Percentiles rank a stretch among this genome's conserved stretches.
phyloP scores from a whole-genome alignment of 92 coral and sea anemone genomes.

The Parazoanthus darwini region DNA sequence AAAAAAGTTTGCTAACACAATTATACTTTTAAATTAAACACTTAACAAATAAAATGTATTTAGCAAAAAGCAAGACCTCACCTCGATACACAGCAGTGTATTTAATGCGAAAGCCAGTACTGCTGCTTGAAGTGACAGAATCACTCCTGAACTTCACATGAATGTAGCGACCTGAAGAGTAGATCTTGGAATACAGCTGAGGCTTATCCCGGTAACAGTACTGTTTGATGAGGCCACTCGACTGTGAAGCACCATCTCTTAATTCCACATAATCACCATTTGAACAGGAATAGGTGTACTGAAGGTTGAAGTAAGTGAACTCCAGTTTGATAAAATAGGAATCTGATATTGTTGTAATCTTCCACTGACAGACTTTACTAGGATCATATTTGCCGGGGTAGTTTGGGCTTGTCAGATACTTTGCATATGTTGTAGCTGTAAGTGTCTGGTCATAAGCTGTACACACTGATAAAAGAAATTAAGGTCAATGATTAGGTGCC shows the following conservation, averaged over 20 bases:
- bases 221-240: slow-evolving; percentile 2
- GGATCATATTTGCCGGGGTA: neutral
- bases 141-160: neutral
- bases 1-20: no score
- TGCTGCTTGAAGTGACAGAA: neutral
- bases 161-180: neutral
- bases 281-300: neutral
- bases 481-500: no score
- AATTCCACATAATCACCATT: neutral
- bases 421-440: neutral
- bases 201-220: neutral
- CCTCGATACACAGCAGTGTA: neutral
- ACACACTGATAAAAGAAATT: neutral
- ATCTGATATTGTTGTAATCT: neutral
- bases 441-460: neutral
- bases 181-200: neutral
- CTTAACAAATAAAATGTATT: no score
- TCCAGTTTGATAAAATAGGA: neutral
- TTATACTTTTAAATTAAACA: no score
- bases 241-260: neutral
- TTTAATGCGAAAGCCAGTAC: neutral
- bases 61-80: neutral
- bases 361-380: neutral
- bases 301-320: neutral
- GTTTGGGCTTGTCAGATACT: neutral